Evolutionary conservation across 2,113 vertebrate genomes (phyloP), one percentile per base, ranked within the genome.

Genomic region (Oxygymnocypris stewartii): DNA sequence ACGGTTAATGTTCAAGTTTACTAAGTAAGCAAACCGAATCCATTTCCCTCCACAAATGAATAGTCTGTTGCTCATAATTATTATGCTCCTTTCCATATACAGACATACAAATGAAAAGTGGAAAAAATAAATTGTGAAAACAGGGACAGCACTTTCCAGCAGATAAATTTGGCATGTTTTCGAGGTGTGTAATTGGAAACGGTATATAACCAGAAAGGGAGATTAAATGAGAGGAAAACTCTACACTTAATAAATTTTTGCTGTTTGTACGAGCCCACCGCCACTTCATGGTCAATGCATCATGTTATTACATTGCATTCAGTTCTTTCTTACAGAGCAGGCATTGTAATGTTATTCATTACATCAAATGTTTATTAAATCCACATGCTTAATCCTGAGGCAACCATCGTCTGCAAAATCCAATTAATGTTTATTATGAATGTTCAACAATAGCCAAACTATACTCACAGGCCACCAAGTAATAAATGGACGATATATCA

Each of bases 391-490:
- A 82, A 82, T 47, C 37, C 37, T 82, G 9, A 82, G 14, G 79
- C 57, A 63, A 82, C 79, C 47, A 13, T 44, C 61, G 14, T 67
- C n/a, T 28, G 23, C n/a, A 1, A 82, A 67, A 82, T 65, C 79
- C 47, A 82, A 47, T 67, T 82, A 65, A 65, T 63, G 31, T 59
- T 57, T 79, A 37, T 59, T 59, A 59, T 79, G 54, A 79, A 61
- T 79, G 78, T 79, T 42, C 78, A 79, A 79, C 76, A 57, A 57
- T 79, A 79, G 49, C 49, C 31, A 74, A 79, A 57, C 77, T 79
- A 79, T 79, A 79, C 54, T 61, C 31, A 28, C 4, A 23, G 49
- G 76, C 47, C 28, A 40, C 51, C 25, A 61, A 79, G 35, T 79
- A 79, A 79, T 40, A 40, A 79, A 79, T 57, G 28, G 28, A 37